phyloP scores from a whole-genome alignment of 2,888 invertebrate genomes.

The Parelbella ahira region DNA sequence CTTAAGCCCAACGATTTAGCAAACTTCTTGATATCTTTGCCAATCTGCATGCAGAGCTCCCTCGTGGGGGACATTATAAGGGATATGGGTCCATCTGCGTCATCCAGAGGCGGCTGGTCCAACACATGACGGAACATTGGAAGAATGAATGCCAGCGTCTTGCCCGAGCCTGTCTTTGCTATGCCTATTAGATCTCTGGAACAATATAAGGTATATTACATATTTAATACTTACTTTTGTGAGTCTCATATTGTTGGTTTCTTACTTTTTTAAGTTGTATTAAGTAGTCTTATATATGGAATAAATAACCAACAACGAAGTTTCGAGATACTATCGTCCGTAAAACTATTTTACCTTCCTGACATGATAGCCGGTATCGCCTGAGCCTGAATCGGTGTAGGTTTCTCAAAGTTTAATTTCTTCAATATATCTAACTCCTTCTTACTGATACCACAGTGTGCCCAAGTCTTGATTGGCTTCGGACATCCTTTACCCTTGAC shows the following conservation, averaged over 20 bases:
- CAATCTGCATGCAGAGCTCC: conserved; percentile 99
- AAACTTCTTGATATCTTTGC: conserved; percentile 97
- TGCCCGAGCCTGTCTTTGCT: conserved; percentile 99
- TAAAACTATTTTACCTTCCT: conserved; percentile 88
- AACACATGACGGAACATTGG: conserved; percentile 98
- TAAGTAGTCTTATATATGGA: too few relatives aligned
- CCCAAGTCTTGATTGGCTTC: conserved; percentile 97
- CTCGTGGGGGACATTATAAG: conserved; percentile 99
- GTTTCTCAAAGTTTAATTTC: conserved; percentile 95
- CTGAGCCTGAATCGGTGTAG: conserved; percentile 99
- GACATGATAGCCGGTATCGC: conserved; percentile 99
- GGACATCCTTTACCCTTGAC: conserved; percentile 98
- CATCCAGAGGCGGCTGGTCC: conserved; percentile 96
- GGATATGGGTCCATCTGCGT: conserved; percentile 97
- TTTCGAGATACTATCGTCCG: too few relatives aligned
- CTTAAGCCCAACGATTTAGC: conserved; percentile 91
- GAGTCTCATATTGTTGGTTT: too few relatives aligned
- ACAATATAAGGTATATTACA: too few relatives aligned
- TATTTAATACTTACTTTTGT: too few relatives aligned
- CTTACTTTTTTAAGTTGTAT: too few relatives aligned
- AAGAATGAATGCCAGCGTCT: conserved; percentile 97
- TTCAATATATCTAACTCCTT: conserved; percentile 96
- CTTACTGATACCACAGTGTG: conserved; percentile 98
- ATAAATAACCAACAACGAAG: too few relatives aligned
- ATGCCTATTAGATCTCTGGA: conserved; percentile 95